Conservation (phyloP, 1,140 invertebrate species). For the Homarus americanus region DNA sequence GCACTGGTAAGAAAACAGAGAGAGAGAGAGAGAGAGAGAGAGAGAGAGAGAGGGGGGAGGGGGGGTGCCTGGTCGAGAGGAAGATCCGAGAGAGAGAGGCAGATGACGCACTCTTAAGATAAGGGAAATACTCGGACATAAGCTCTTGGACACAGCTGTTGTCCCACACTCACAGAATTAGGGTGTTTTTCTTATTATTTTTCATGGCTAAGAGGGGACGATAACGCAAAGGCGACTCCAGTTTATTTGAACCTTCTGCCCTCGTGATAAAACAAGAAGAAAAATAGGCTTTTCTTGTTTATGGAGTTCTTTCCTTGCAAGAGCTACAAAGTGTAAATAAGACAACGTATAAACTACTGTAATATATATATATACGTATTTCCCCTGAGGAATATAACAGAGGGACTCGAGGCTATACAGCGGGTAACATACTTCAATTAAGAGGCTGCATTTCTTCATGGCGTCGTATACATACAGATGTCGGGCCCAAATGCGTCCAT, state of each 20-base stretch:
- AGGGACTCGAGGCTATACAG: not conserved
- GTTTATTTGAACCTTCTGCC: not conserved
- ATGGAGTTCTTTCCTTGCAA: too few species aligned
- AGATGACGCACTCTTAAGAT: slow-evolving; percentile 16
- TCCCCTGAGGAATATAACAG: slow-evolving; percentile 8
- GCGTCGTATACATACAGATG: slow-evolving; percentile 62
- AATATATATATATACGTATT: too few species aligned
- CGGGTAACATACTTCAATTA: slow-evolving; percentile 30
- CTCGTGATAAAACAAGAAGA: not conserved
- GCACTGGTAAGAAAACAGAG: too few species aligned
- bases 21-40: too few species aligned
- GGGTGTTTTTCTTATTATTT: slow-evolving; percentile 4
- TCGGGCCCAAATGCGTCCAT: slow-evolving; percentile 29
- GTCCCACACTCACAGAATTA: not conserved
- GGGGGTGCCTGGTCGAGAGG: too few species aligned
- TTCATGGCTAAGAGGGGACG: not conserved
- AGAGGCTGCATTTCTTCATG: slow-evolving; percentile 48
- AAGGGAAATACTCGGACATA: not conserved
- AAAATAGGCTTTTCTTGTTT: too few species aligned
- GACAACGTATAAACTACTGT: not conserved
- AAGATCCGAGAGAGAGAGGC: too few species aligned
- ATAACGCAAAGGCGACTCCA: not conserved
- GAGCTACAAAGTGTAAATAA: not conserved
- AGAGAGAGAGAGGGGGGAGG: too few species aligned
- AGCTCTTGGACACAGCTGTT: slow-evolving; percentile 18